Evolutionary conservation across 2,797 vertebrate species (phyloP), one percentile per base, ranked within the genome.

Genomic region (Crocodylus rhombifer): DNA sequence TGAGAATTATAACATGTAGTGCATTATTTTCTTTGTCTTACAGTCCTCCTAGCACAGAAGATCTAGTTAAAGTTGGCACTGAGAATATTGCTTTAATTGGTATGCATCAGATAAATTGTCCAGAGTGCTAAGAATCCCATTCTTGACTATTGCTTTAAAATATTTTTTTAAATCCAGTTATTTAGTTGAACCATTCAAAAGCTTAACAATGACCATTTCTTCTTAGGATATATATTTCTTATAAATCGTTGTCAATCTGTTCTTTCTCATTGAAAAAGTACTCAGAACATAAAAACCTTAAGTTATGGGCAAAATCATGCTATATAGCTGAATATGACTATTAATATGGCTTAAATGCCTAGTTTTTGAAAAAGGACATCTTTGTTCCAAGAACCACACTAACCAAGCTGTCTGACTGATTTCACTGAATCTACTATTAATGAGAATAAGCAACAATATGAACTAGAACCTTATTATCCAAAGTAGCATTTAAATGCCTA

Each of bases 201-300:
- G 26, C 62, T 78, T 87, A 91, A 87, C 14, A 94, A 42, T 25
- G 36, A 17, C 14, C 33, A 30, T 14, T 26, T 42, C 17, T 42
- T 58, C 33, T 60, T 61, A 84, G n/a, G 90, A 87, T 61, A 84
- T 80, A 84, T 42, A 82, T 11, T 89, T 42, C 73, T 76, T 91
- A 51, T 76, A 85, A 93, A 89, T 3, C 77, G 18, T 36, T 86
- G 87, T 58, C 28, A 80, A 23, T 23, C 4, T 21, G 55, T 25
- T 86, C 26, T 58, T 69, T 78, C 82, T 26, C 87, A 79, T 78
- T 42, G 92, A 93, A 78, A 4, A 87, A 94, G 78, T 25, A 80
- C 36, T 55, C 69, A 79, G 92, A 94, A 14, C 4, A 4, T 75
- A 77, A 42, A 51, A 42, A 23, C 5, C 79, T 4, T 30, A 16